Percentiles rank a stretch among this genome's conserved stretches.
These are phyloP conservation scores for Nephrotoma guestfalica DNA, from an alignment of 2,888 invertebrate species.

Conservation along the genomic window DNA sequence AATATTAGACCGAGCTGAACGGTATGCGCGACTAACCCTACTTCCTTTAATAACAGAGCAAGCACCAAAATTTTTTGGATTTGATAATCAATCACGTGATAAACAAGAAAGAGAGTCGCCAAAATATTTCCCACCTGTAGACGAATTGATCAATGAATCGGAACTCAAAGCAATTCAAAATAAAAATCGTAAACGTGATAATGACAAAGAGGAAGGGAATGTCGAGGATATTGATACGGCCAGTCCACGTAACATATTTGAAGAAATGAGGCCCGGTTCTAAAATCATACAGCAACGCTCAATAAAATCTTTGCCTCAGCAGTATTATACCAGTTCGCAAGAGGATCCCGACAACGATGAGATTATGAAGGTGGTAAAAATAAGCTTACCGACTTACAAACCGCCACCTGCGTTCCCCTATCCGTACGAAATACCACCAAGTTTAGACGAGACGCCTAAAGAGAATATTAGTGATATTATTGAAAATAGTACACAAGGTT, in stretches of 20 bases:
- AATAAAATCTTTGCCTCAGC: not conserved
- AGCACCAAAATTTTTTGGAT: constrained; percentile 55
- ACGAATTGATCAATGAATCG: constrained; percentile 16
- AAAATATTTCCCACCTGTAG: constrained; percentile 47
- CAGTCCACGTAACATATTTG: constrained; percentile 24
- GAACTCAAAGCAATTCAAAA: not conserved
- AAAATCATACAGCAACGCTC: constrained; percentile 1
- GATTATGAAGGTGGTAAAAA: constrained; percentile 21
- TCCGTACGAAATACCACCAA: constrained; percentile 6
- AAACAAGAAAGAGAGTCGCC: constrained; percentile 33
- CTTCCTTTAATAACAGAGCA: constrained; percentile 64
- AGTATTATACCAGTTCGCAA: constrained; percentile 8
- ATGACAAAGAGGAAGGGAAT: not conserved
- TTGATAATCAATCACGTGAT: constrained; percentile 32
- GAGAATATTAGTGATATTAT: not conserved
- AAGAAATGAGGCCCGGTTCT: constrained; percentile 17
- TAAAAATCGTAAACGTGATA: constrained; percentile 9
- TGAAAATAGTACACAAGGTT: not conserved
- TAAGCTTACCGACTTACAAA: constrained; percentile 39
- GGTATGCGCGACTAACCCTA: constrained; percentile 63
- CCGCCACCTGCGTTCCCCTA: constrained; percentile 22
- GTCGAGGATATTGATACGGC: not conserved
- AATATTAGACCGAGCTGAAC: constrained; percentile 66
- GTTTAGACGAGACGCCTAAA: not conserved
- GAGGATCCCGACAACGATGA: constrained; percentile 21